Conservation (phyloP, 2,797 vertebrate species). For the Danio aesculapii region DNA sequence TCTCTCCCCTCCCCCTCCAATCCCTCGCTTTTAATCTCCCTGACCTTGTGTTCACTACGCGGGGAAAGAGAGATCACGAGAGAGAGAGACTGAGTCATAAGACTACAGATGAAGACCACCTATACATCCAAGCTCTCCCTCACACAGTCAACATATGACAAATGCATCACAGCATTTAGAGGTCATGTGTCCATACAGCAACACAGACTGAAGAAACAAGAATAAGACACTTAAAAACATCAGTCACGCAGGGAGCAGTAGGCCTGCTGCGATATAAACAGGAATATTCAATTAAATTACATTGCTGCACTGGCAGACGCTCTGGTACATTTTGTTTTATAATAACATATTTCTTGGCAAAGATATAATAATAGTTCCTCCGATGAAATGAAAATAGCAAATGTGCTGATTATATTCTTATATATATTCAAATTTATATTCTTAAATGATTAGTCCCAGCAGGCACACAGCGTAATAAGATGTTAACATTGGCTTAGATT, state of each 20-base stretch:
- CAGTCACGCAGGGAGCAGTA: not conserved
- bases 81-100: slow-evolving; percentile 48
- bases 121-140: not conserved
- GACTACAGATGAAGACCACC: slow-evolving; percentile 43
- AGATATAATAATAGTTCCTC: not conserved
- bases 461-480: too few species aligned
- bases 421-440: too few species aligned
- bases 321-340: not conserved
- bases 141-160: slow-evolving; percentile 3
- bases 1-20: slow-evolving; percentile 37
- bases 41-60: slow-evolving; percentile 53
- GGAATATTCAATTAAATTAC: not conserved
- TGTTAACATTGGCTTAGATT: too few species aligned
- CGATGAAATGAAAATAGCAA: not conserved
- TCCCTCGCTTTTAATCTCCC: slow-evolving; percentile 55
- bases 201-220: not conserved
- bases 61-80: slow-evolving; percentile 42
- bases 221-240: slow-evolving; percentile 1
- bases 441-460: too few species aligned
- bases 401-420: not conserved
- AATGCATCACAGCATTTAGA: not conserved
- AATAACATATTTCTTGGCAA: not conserved
- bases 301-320: not conserved
- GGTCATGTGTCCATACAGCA: not conserved
- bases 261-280: slow-evolving; percentile 3